A percentile compares a stretch with the other conserved stretches of the same genome.
Evolutionary conservation across 53 echinoderm and acorn worm species (phyloP).

Genomic region (Echinometra lucunter): DNA sequence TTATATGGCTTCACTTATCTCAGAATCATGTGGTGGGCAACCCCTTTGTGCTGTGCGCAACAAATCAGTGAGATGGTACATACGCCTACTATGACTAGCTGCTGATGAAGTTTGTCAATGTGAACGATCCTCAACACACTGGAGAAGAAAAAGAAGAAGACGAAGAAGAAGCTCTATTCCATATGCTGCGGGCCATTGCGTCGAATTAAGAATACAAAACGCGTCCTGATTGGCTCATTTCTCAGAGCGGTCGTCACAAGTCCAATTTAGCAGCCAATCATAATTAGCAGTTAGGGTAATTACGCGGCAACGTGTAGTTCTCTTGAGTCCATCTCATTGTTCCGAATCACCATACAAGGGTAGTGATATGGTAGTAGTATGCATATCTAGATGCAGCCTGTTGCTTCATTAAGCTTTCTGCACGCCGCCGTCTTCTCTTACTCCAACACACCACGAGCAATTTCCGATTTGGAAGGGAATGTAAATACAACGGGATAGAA

Average conservation of each 20-base stretch:
- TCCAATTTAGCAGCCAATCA: conserved; percentile 67
- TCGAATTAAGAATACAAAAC: conserved; percentile 38
- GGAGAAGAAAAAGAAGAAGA: conserved; percentile 42
- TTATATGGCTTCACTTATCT: background rate
- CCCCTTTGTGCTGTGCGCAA: background rate
- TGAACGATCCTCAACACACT: background rate
- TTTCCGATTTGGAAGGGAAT: conserved; percentile 59
- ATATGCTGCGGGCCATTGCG: conserved; percentile 47
- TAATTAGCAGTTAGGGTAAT: conserved; percentile 63
- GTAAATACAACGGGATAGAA: conserved; percentile 46
- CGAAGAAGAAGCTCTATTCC: conserved; percentile 51
- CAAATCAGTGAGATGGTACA: background rate
- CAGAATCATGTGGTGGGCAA: background rate
- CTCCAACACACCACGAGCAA: conserved; percentile 57
- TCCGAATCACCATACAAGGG: background rate
- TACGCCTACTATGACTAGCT: background rate
- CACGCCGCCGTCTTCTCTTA: conserved; percentile 25
- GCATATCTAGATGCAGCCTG: conserved; percentile 57
- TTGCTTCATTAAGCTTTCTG: conserved; percentile 58
- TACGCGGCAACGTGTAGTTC: conserved; percentile 30
- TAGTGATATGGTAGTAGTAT: conserved; percentile 20
- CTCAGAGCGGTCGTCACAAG: conserved; percentile 24
- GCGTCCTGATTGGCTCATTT: conserved; percentile 57
- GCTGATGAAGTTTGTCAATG: background rate
- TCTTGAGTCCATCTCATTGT: conserved; percentile 2